These are phyloP conservation scores for Thaleichthys pacificus DNA, from an alignment of 2,797 vertebrate genomes.

Conservation along the genomic window DNA sequence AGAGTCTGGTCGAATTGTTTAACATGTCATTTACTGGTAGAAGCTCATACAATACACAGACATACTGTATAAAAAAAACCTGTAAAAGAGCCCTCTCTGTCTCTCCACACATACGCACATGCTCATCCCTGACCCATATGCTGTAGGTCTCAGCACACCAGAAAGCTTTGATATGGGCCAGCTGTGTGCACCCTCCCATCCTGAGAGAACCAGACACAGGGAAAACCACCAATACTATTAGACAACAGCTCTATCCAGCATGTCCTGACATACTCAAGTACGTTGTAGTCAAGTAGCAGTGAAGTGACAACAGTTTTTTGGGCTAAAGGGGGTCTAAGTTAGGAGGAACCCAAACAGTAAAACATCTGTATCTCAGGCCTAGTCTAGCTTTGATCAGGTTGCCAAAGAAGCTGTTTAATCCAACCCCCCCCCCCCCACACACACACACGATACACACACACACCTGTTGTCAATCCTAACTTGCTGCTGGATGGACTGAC, in stretches of 20 bases:
- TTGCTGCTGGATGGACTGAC: constrained; percentile 1
- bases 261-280: neutral
- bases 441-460: neutral
- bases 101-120: constrained; percentile 2
- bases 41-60: constrained; percentile 18
- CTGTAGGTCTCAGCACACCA: neutral
- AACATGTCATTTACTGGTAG: neutral
- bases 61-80: constrained; percentile 39
- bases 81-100: neutral
- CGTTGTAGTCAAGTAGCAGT: neutral
- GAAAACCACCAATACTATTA: neutral
- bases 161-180: neutral
- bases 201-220: neutral
- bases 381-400: neutral
- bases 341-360: neutral
- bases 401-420: constrained; percentile 7
- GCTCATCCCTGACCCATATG: neutral
- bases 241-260: neutral
- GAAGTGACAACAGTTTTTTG: no score
- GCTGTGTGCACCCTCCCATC: neutral
- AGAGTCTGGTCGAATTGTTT: neutral
- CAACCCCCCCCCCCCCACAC: constrained; percentile 26
- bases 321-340: neutral
- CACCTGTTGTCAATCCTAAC: neutral
- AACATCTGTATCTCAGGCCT: neutral